Percentiles rank a stretch among this genome's conserved stretches.
Evolutionary conservation across 2,888 invertebrate genomes (phyloP).

Genomic region (Plagiodera versicolora): DNA sequence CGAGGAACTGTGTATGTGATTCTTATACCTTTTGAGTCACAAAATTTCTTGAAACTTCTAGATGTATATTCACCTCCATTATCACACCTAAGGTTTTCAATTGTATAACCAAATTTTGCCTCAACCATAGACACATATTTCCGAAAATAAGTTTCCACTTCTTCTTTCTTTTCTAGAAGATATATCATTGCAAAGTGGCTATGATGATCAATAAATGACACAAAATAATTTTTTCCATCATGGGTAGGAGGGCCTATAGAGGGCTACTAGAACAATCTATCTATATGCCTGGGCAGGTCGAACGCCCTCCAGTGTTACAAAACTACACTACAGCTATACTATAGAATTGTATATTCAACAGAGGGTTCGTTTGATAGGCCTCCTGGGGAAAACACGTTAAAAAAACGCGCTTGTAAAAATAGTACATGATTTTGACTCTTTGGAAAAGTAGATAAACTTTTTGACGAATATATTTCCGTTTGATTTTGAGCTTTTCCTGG

Average conservation of each 20-base stretch:
- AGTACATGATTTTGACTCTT: too few relatives aligned
- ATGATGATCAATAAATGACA: conserved; percentile 36
- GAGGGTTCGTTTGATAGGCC: too few relatives aligned
- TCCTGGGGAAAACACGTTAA: too few relatives aligned
- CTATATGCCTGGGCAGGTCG: not conserved
- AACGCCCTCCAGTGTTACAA: not conserved
- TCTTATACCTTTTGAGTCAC: conserved; percentile 29
- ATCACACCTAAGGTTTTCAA: conserved; percentile 34
- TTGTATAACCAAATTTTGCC: conserved; percentile 24
- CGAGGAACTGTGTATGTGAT: conserved; percentile 33
- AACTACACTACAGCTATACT: not conserved
- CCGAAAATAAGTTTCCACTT: conserved; percentile 32
- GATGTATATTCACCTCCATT: conserved; percentile 38
- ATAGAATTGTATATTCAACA: conserved; percentile 4
- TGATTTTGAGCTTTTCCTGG: too few relatives aligned
- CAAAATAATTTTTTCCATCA: conserved; percentile 33
- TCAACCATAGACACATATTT: conserved; percentile 25
- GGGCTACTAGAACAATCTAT: too few relatives aligned
- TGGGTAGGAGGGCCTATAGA: conserved; percentile 20
- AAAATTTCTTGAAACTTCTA: conserved; percentile 17
- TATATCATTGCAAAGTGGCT: conserved; percentile 31
- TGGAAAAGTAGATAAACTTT: too few relatives aligned
- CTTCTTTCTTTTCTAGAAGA: conserved; percentile 34
- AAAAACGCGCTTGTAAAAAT: too few relatives aligned
- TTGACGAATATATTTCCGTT: too few relatives aligned